Conservation (phyloP, 2,113 vertebrate genomes). For the Romanogobio albipinnatus region DNA sequence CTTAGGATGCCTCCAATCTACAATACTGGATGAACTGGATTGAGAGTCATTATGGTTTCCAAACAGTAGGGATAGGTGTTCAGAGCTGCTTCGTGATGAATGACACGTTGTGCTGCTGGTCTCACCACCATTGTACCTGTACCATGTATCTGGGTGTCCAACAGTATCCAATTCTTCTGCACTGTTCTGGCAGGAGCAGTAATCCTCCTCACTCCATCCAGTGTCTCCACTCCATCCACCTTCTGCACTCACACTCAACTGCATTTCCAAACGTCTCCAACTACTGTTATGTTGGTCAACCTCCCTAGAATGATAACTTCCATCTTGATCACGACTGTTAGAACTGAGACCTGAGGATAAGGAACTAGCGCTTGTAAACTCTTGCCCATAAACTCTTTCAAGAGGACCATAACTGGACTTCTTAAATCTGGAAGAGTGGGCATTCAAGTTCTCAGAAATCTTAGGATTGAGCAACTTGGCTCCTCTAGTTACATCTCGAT, state of each 20-base stretch:
- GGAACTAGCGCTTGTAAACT: conserved; percentile 72
- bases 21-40: conserved; percentile 64
- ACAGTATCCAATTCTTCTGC: conserved; percentile 58
- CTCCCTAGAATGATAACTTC: conserved; percentile 52
- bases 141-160: conserved; percentile 58
- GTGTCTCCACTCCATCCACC: conserved; percentile 54
- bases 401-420: conserved; percentile 53
- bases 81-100: conserved; percentile 74
- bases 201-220: conserved; percentile 74
- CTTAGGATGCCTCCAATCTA: conserved; percentile 60
- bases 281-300: conserved; percentile 27
- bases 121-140: conserved; percentile 64
- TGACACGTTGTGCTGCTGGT: conserved; percentile 68
- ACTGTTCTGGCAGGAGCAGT: conserved; percentile 68
- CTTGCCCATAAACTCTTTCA: conserved; percentile 57
- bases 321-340: conserved; percentile 54
- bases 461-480: conserved; percentile 48
- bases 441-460: conserved; percentile 49
- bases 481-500: conserved; percentile 20
- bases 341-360: conserved; percentile 71
- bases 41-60: conserved; percentile 68
- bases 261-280: conserved; percentile 64
- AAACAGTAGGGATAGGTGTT: conserved; percentile 76
- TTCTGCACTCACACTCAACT: conserved; percentile 62
- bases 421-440: conserved; percentile 17